Evolutionary conservation across 1,140 invertebrate genomes (phyloP).

Genomic region (Ceratina australensis): DNA sequence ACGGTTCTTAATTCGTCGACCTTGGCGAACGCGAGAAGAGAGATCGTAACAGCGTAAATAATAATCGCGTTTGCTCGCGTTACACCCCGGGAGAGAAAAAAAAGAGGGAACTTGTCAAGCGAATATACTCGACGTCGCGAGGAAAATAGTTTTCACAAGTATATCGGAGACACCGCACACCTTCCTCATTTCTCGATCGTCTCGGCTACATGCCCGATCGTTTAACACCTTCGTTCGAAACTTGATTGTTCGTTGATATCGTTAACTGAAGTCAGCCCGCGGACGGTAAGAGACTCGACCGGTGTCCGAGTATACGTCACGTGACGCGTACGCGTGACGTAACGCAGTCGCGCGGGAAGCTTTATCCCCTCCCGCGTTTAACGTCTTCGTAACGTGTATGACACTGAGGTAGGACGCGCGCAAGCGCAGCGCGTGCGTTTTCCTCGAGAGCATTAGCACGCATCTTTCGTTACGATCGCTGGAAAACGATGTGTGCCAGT

Average conservation of each 20-base stretch:
- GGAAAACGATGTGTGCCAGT: constrained; percentile 41
- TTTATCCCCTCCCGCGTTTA: constrained; percentile 39
- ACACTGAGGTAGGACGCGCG: constrained; percentile 22
- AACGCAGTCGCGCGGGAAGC: constrained; percentile 64
- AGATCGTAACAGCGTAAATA: constrained; percentile 14
- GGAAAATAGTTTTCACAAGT: background rate
- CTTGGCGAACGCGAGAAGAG: constrained; percentile 16
- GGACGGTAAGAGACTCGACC: constrained; percentile 43
- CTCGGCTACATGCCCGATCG: no score
- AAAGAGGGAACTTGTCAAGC: background rate
- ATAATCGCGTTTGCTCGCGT: background rate
- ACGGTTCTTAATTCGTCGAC: constrained; percentile 36
- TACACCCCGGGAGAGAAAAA: background rate
- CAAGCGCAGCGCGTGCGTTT: constrained; percentile 54
- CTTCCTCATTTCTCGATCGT: background rate
- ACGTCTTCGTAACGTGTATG: constrained; percentile 47
- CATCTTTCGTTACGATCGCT: constrained; percentile 46
- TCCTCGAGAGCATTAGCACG: constrained; percentile 52
- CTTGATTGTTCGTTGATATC: constrained; percentile 25
- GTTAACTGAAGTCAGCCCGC: constrained; percentile 29
- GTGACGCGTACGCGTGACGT: constrained; percentile 65
- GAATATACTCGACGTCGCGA: background rate
- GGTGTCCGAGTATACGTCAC: constrained; percentile 56
- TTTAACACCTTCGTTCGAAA: background rate
- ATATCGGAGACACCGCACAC: no score